Conservation (phyloP, 2,113 vertebrate genomes). For the Geococcyx californianus region DNA sequence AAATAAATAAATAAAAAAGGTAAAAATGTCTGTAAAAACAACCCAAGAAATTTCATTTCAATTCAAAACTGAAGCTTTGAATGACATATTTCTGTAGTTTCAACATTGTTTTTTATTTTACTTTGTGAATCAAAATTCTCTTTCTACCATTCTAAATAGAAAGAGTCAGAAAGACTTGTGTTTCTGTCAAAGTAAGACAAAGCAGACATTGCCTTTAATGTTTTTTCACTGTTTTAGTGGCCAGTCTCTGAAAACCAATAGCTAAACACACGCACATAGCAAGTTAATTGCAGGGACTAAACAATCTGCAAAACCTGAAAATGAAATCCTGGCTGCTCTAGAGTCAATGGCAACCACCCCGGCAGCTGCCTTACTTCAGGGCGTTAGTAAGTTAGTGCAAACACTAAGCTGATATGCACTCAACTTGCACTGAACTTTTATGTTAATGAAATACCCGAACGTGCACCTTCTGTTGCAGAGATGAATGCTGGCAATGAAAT, state of each 20-base stretch:
- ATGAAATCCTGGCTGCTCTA: neutral
- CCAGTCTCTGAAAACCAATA: neutral
- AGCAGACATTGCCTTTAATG: neutral
- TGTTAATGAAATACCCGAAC: neutral
- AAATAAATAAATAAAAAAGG: neutral
- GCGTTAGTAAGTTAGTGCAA: rapidly evolving
- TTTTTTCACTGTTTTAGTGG: neutral
- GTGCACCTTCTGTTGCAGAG: neutral
- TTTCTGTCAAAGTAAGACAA: neutral
- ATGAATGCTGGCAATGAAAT: neutral
- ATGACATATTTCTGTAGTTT: neutral
- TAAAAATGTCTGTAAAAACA: neutral
- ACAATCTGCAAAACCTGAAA: neutral
- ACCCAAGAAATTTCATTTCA: neutral
- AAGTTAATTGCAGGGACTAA: neutral
- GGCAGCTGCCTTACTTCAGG: neutral
- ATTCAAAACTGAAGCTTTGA: neutral
- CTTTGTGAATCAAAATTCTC: neutral
- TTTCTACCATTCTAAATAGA: neutral
- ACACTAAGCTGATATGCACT: neutral
- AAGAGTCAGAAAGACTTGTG: neutral
- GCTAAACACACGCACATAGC: neutral
- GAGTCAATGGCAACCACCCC: neutral
- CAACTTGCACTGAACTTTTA: neutral
- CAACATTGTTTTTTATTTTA: neutral